phyloP scores from a whole-genome alignment of 2,113 vertebrate species.

The Elephantulus edwardii region DNA sequence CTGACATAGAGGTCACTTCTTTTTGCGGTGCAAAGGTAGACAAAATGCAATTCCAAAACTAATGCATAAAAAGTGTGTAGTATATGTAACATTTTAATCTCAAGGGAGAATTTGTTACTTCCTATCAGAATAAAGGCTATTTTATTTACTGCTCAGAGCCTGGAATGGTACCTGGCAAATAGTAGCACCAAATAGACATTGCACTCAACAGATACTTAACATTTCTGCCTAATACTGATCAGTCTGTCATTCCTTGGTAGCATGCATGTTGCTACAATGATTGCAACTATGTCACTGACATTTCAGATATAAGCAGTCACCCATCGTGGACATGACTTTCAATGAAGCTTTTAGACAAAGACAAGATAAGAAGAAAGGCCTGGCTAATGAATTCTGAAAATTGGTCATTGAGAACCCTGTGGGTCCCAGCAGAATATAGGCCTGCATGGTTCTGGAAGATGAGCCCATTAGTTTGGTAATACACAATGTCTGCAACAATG shows the following conservation, averaged over 20 bases:
- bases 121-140: not conserved
- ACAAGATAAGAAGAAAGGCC: not conserved
- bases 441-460: not conserved
- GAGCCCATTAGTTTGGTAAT: not conserved
- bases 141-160: not conserved
- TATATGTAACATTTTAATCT: not conserved
- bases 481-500: not conserved
- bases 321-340: not conserved
- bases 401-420: not conserved
- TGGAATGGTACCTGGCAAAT: not conserved
- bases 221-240: not conserved
- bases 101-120: not conserved
- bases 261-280: not conserved
- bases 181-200: not conserved
- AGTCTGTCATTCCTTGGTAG: not conserved
- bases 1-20: not conserved
- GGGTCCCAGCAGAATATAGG: not conserved
- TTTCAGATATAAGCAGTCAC: too few species aligned
- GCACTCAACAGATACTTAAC: not conserved
- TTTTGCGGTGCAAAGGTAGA: not conserved
- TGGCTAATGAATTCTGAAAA: not conserved
- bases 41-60: conserved; percentile 1
- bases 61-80: not conserved
- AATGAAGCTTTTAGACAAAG: not conserved
- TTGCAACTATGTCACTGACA: not conserved